Percentiles rank a stretch among this genome's conserved stretches.
Conservation (phyloP, 2,113 vertebrate species). For the Danionella cerebrum region DNA sequence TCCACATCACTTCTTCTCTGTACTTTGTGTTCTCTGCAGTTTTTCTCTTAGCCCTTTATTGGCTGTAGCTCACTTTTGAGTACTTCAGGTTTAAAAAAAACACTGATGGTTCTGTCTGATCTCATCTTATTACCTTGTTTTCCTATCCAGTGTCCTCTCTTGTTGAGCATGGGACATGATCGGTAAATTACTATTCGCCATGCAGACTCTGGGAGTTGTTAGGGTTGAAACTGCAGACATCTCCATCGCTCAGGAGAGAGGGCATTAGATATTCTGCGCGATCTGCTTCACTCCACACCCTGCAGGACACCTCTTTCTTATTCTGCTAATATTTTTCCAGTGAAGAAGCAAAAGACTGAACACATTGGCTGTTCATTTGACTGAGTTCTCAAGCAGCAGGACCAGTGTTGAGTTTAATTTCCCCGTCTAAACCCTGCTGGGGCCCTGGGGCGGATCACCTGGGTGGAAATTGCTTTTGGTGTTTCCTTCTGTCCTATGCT, state of each 20-base stretch:
- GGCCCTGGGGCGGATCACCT: slow-evolving; percentile 61
- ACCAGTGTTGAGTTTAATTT: slow-evolving; percentile 55
- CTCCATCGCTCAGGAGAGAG: slow-evolving; percentile 31
- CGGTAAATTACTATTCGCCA: slow-evolving; percentile 25
- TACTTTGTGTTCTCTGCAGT: not conserved
- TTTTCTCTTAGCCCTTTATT: not conserved
- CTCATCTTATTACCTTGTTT: not conserved
- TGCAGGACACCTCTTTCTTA: slow-evolving; percentile 29
- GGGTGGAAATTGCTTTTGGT: slow-evolving; percentile 67
- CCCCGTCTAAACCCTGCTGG: slow-evolving; percentile 54
- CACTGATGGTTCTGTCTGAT: not conserved
- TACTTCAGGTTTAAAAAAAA: not conserved
- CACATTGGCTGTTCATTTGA: slow-evolving; percentile 47
- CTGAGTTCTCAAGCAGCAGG: slow-evolving; percentile 44
- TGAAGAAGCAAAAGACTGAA: slow-evolving; percentile 32
- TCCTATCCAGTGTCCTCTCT: not conserved
- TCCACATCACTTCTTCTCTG: slow-evolving; percentile 1
- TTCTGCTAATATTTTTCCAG: slow-evolving; percentile 42
- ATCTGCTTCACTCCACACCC: slow-evolving; percentile 21
- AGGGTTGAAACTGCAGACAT: slow-evolving; percentile 18
- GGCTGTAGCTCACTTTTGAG: not conserved
- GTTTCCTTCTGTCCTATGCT: slow-evolving; percentile 49
- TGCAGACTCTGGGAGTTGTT: not conserved
- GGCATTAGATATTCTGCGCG: slow-evolving; percentile 33
- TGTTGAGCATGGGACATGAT: not conserved